Base-by-base conservation (phyloP, 2,113 vertebrate species). In the Tiliqua scincoides region DNA sequence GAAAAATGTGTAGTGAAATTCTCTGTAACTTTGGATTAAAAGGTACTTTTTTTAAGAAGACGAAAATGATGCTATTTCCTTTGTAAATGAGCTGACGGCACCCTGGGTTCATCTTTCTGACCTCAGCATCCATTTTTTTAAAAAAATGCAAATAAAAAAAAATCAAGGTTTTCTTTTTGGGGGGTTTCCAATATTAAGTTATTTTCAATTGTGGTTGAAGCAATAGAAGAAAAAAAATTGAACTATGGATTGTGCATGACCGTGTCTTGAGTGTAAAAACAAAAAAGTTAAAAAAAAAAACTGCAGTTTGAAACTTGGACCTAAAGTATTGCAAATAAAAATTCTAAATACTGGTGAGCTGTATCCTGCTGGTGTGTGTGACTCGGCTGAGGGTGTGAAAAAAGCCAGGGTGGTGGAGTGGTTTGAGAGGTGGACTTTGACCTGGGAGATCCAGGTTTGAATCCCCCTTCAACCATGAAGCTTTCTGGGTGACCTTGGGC, bases 231-330 rank as follows among this genome's bases (percentile, higher is more conserved):
- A n/a, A n/a, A n/a, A 97, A 98, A 48, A 98, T 97, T 98, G 98
- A 98, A 98, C 96, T 98, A 98, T 97, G 98, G 98, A 98, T 98
- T 97, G 98, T 99, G 98, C 98, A 99, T 99, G 98, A 98, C 97
- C 98, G 98, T 99, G 98, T 99, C 98, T 99, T 98, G 98, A 99
- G 98, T 99, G 98, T 99, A 98, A 98, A 96, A 98, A 97, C 4
- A 48, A 48, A 96, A 71, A 32, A 71, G 37, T 48, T 48, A 48
- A 97, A 97, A 96, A 71, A 32, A 71, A 71, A 37, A 20, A 71
- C 32, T 97, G 96, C 98, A 98, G 98, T 98, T 98, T 98, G 97
- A 97, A 97, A 98, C 98, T 97, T 98, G 97, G 97, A 98, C 97
- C 97, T 98, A 98, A 98, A 97, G 95, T 97, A 96, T 96, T 97